Evolutionary conservation across 2,888 invertebrate genomes (phyloP).

Genomic region (Epiblema foenella): DNA sequence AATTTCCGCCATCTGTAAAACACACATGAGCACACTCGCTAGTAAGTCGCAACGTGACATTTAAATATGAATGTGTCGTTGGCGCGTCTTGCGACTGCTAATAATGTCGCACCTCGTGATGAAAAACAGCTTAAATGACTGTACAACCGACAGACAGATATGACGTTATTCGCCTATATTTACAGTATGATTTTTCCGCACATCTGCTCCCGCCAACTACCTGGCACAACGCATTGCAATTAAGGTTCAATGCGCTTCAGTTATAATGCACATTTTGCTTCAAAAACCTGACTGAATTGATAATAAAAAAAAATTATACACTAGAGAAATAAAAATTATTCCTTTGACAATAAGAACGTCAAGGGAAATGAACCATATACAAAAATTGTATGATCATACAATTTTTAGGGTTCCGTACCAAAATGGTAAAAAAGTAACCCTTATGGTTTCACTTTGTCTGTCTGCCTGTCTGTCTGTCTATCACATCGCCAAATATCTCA

Average conservation of each 20-base stretch:
- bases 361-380: background rate
- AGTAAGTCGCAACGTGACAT: conserved; percentile 70
- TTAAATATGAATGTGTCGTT: conserved; percentile 82
- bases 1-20: conserved; percentile 40
- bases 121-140: conserved; percentile 6
- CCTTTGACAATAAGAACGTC: too few species aligned
- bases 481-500: too few species aligned
- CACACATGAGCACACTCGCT: conserved; percentile 64
- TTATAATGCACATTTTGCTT: conserved; percentile 14
- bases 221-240: conserved; percentile 26
- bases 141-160: background rate
- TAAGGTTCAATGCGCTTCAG: conserved; percentile 21
- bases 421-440: too few species aligned
- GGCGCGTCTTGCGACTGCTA: conserved; percentile 65
- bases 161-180: background rate
- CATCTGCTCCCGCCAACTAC: conserved; percentile 61
- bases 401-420: too few species aligned
- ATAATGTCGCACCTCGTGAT: conserved; percentile 62
- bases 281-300: background rate
- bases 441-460: too few species aligned
- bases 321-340: background rate
- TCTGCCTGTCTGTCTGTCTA: too few species aligned
- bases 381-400: too few species aligned
- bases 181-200: conserved; percentile 74
- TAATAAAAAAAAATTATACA: conserved; percentile 6